phyloP scores from a whole-genome alignment of 2,113 vertebrate species.

The Otus sunia region DNA sequence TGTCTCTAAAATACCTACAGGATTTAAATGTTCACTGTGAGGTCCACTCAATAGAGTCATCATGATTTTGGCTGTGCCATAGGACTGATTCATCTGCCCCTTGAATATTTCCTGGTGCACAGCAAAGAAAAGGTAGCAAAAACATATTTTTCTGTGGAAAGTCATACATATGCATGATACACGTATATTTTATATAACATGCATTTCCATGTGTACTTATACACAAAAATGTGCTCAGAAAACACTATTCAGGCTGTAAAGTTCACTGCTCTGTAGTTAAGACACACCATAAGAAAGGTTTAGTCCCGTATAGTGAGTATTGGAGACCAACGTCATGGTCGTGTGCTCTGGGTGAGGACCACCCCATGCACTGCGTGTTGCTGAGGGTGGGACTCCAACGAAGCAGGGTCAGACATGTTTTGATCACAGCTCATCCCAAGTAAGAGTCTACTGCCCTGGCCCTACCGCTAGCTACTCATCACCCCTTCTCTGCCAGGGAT shows the following conservation, averaged over 20 bases:
- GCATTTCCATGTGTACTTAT: not conserved
- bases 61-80: not conserved
- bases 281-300: not conserved
- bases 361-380: accelerated
- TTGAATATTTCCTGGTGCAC: not conserved
- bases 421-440: not conserved
- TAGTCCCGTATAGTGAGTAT: not conserved
- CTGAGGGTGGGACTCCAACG: not conserved
- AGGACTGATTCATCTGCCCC: not conserved
- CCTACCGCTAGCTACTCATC: not conserved
- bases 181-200: not conserved
- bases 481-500: not conserved
- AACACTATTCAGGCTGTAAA: not conserved
- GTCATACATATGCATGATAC: not conserved
- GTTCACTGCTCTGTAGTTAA: not conserved
- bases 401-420: not conserved
- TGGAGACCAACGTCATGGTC: accelerated
- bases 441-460: not conserved
- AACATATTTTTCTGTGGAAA: not conserved
- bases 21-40: conserved; percentile 27
- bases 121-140: not conserved
- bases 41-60: not conserved
- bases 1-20: conserved; percentile 11
- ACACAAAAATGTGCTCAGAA: not conserved
- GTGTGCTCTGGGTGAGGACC: not conserved